Percentiles rank a stretch among this genome's conserved stretches.
These are phyloP conservation scores for Encarsia formosa DNA, from an alignment of 2,888 invertebrate genomes.

Conservation along the genomic window DNA sequence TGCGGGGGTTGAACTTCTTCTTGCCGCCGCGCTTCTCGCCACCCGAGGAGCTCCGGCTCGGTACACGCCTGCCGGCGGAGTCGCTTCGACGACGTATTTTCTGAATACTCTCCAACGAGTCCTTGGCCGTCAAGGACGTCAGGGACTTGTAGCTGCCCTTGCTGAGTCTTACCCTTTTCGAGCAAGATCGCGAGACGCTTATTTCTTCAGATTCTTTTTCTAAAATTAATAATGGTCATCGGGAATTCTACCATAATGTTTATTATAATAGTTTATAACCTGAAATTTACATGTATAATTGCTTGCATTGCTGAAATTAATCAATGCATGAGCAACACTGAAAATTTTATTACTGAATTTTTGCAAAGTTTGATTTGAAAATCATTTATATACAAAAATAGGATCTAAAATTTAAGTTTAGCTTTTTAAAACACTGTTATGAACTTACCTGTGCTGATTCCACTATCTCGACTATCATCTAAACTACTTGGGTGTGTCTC, in stretches of 20 bases:
- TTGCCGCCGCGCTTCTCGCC: conserved; percentile 6
- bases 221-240: too few species aligned
- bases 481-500: not conserved
- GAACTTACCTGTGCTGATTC: conserved; percentile 8
- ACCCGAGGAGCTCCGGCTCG: not conserved
- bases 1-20: conserved; percentile 9
- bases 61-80: too few species aligned
- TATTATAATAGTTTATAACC: too few species aligned
- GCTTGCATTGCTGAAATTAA: too few species aligned
- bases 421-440: not conserved
- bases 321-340: too few species aligned
- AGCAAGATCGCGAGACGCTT: too few species aligned
- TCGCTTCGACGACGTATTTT: conserved; percentile 15
- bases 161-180: too few species aligned
- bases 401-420: not conserved
- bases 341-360: too few species aligned
- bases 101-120: conserved; percentile 27
- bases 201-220: too few species aligned
- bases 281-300: too few species aligned
- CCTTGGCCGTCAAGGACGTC: conserved; percentile 20
- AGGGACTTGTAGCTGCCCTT: conserved; percentile 26
- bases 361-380: too few species aligned
- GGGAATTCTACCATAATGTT: too few species aligned
- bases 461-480: conserved; percentile 6
- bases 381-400: not conserved